A percentile compares a stretch with the other conserved stretches of the same genome.
phyloP scores from a whole-genome alignment of 64 coral and sea anemone genomes.

The Acropora tenuis region DNA sequence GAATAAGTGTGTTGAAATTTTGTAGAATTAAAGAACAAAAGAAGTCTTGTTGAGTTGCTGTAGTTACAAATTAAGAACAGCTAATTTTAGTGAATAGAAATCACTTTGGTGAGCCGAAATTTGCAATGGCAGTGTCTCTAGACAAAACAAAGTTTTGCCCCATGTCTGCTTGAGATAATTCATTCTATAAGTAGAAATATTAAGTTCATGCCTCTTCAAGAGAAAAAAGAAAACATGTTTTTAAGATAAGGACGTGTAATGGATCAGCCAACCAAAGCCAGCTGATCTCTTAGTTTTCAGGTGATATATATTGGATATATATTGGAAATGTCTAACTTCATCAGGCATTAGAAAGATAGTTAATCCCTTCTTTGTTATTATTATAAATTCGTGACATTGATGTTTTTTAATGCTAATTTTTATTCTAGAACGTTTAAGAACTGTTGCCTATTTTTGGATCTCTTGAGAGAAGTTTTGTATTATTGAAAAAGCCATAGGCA shows the following conservation, averaged over 20 bases:
- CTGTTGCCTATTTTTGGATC: not conserved
- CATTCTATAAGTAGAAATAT: too few relatives aligned
- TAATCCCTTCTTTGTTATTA: slow-evolving; percentile 1
- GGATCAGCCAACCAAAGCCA: not conserved
- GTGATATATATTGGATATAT: too few relatives aligned
- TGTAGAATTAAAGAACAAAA: too few relatives aligned
- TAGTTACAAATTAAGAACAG: slow-evolving; percentile 6
- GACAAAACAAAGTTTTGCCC: not conserved
- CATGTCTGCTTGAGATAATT: not conserved
- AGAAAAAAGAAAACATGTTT: not conserved
- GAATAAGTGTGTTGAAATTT: too few relatives aligned
- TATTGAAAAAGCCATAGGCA: too few relatives aligned
- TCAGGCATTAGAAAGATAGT: not conserved
- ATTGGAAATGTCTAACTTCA: not conserved
- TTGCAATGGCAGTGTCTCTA: not conserved
- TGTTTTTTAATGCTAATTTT: not conserved
- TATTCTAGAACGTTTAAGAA: not conserved
- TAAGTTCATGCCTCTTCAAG: too few relatives aligned
- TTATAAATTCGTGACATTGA: not conserved
- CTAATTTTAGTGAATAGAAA: not conserved
- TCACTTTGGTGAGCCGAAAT: not conserved
- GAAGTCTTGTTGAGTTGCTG: not conserved
- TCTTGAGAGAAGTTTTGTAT: too few relatives aligned
- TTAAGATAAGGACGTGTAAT: not conserved
- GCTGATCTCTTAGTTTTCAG: not conserved